phyloP scores from a whole-genome alignment of 2,113 vertebrate genomes.

The Oryzias celebensis region DNA sequence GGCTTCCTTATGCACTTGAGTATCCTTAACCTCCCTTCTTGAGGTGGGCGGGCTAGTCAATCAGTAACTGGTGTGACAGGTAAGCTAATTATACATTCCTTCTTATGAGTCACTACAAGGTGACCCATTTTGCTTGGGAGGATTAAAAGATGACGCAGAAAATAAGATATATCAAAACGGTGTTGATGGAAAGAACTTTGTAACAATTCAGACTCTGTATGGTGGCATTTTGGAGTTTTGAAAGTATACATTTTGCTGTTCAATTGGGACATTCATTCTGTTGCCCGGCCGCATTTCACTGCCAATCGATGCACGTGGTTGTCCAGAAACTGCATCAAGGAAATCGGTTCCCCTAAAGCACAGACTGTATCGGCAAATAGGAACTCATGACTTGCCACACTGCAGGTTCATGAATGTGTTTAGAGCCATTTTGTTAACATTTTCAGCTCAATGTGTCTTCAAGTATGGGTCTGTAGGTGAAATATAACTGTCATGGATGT shows the following conservation, averaged over 20 bases:
- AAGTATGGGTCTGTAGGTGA: too few species aligned
- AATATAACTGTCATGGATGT: too few species aligned
- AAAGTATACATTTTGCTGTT: constrained; percentile 15
- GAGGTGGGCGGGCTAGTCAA: constrained; percentile 38
- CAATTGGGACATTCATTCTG: constrained; percentile 34
- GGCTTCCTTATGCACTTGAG: constrained; percentile 26
- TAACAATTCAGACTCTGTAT: not conserved
- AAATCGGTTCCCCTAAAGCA: constrained; percentile 6
- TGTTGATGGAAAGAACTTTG: not conserved
- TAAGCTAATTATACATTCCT: constrained; percentile 67
- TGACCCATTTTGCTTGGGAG: constrained; percentile 42
- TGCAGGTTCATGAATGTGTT: not conserved
- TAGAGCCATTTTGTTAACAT: too few species aligned
- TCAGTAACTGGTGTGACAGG: constrained; percentile 65
- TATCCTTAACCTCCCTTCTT: constrained; percentile 22
- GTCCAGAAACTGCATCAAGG: constrained; percentile 43
- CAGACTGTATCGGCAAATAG: constrained; percentile 13
- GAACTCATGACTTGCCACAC: constrained; percentile 17
- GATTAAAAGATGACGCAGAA: not conserved
- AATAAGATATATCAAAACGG: constrained; percentile 9
- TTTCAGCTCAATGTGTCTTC: too few species aligned
- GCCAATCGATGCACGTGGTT: constrained; percentile 29
- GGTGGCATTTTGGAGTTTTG: not conserved
- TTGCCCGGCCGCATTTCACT: constrained; percentile 50
- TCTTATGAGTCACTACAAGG: constrained; percentile 61